Conservation (phyloP, 2,797 vertebrate genomes). For the Poecilia gillii region DNA sequence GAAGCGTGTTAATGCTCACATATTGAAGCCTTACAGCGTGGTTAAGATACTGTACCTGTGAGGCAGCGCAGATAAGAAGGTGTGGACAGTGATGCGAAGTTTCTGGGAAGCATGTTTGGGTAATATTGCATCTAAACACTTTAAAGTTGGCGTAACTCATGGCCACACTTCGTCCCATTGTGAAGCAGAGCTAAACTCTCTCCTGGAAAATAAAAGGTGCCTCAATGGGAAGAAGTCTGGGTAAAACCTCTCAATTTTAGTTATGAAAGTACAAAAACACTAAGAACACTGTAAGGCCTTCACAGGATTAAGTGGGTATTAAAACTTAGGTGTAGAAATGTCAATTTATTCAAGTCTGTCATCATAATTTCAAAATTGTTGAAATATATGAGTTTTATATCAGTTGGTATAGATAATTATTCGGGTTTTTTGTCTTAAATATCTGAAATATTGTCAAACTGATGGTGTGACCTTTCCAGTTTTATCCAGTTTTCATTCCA, state of each 20-base stretch:
- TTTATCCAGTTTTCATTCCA: too few species aligned
- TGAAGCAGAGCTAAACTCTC: neutral
- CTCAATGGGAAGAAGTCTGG: neutral
- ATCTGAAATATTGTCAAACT: too few species aligned
- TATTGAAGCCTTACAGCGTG: constrained; percentile 83
- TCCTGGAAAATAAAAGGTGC: neutral
- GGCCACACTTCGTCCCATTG: constrained; percentile 48
- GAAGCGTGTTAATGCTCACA: constrained; percentile 86
- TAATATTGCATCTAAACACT: constrained; percentile 75
- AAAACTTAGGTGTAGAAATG: too few species aligned
- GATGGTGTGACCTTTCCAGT: too few species aligned
- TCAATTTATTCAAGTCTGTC: too few species aligned
- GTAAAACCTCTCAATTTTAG: neutral
- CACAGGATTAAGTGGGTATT: neutral
- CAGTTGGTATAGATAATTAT: too few species aligned
- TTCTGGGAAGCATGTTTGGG: constrained; percentile 72
- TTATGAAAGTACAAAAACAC: neutral
- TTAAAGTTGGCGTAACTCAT: constrained; percentile 55
- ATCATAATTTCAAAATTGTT: too few species aligned
- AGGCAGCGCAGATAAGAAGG: constrained; percentile 79
- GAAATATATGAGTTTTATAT: too few species aligned
- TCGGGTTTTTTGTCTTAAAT: too few species aligned
- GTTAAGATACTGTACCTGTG: constrained; percentile 82
- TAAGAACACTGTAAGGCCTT: neutral
- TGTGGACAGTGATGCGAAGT: constrained; percentile 77